Percentiles rank a stretch among this genome's conserved stretches.
Evolutionary conservation across 2,888 invertebrate genomes (phyloP).

Genomic region (Ceriagrion tenellum): DNA sequence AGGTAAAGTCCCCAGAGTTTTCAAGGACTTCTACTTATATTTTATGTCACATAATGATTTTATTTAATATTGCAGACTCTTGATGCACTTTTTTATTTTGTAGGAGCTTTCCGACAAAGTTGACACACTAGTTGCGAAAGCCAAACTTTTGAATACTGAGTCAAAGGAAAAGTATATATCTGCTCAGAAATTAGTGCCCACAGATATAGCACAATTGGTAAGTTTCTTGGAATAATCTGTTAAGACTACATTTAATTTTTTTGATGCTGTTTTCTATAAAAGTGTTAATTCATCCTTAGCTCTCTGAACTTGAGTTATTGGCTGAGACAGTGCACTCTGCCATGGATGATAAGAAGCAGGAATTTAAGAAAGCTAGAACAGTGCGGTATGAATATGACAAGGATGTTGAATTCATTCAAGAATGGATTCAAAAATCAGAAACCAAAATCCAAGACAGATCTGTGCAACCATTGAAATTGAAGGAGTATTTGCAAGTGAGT

Average conservation of each 20-base stretch:
- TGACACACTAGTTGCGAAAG: slow-evolving; percentile 80
- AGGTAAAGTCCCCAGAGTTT: slow-evolving; percentile 73
- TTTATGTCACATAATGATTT: not conserved
- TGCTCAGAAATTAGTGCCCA: slow-evolving; percentile 83
- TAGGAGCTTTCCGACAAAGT: slow-evolving; percentile 81
- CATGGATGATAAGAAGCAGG: slow-evolving; percentile 93
- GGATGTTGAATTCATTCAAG: slow-evolving; percentile 89
- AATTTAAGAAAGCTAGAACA: slow-evolving; percentile 91
- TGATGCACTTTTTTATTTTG: slow-evolving; percentile 43
- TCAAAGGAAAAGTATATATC: slow-evolving; percentile 83
- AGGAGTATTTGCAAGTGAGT: slow-evolving; percentile 85
- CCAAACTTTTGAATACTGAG: slow-evolving; percentile 77
- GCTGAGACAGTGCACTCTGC: slow-evolving; percentile 88
- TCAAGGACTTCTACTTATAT: not conserved
- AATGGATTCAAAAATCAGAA: slow-evolving; percentile 92
- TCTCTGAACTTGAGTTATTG: slow-evolving; percentile 90
- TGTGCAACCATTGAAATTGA: slow-evolving; percentile 87
- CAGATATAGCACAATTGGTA: slow-evolving; percentile 85
- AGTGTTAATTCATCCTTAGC: slow-evolving; percentile 77
- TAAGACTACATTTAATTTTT: not conserved
- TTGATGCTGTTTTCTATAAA: not conserved
- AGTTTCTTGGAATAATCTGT: slow-evolving; percentile 36
- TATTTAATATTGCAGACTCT: not conserved
- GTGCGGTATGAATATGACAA: slow-evolving; percentile 88
- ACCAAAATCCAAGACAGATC: slow-evolving; percentile 90